Conservation (phyloP, 2,888 invertebrate genomes). For the Pemphredon lugubris region DNA sequence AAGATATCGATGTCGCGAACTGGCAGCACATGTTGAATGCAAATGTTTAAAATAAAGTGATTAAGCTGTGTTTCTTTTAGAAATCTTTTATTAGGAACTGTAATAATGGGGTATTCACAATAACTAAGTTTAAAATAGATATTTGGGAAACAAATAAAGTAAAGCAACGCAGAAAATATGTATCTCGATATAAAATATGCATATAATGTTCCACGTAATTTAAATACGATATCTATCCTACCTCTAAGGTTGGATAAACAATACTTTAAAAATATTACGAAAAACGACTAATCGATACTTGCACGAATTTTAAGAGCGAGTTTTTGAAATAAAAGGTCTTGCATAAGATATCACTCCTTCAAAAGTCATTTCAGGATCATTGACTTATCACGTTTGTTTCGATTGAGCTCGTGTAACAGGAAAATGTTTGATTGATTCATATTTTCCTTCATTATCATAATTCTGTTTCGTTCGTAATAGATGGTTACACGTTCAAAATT, state of each 20-base stretch:
- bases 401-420: too few relatives aligned
- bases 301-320: too few relatives aligned
- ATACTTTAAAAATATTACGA: too few relatives aligned
- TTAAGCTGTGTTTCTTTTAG: conserved; percentile 10
- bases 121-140: conserved; percentile 9
- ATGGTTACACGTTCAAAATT: too few relatives aligned
- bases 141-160: background rate
- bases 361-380: too few relatives aligned
- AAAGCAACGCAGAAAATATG: conserved; percentile 6
- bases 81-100: conserved; percentile 3
- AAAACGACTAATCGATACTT: too few relatives aligned
- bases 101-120: conserved; percentile 3
- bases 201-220: conserved; percentile 7
- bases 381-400: too few relatives aligned
- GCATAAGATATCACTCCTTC: too few relatives aligned
- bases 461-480: too few relatives aligned
- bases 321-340: too few relatives aligned
- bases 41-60: conserved; percentile 35
- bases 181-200: conserved; percentile 2
- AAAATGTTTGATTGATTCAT: too few relatives aligned
- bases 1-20: background rate
- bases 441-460: too few relatives aligned
- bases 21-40: conserved; percentile 28
- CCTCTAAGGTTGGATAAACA: background rate
- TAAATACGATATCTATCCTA: background rate